A percentile compares a stretch with the other conserved stretches of the same genome.
Conservation (phyloP, 2,113 vertebrate genomes). For the Perca flavescens region DNA sequence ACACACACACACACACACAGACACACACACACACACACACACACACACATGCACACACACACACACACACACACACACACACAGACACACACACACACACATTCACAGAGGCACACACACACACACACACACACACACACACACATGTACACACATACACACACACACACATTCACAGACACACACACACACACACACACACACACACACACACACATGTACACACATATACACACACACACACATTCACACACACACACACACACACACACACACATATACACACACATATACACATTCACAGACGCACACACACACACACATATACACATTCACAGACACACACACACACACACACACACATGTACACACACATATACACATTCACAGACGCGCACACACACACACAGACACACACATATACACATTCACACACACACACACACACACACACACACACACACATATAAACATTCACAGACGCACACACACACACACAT, state of each 20-base stretch:
- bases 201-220: background rate
- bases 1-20: no score
- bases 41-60: constrained; percentile 1
- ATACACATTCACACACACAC: background rate
- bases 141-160: background rate
- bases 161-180: background rate
- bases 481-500: background rate
- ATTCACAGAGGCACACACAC: no score
- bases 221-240: background rate
- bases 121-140: no score
- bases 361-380: background rate
- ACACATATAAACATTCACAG: background rate
- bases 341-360: constrained; percentile 5
- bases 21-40: background rate
- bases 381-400: background rate
- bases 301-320: background rate
- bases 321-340: background rate
- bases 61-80: constrained; percentile 3
- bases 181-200: background rate
- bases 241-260: background rate
- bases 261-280: background rate
- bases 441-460: no score
- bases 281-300: background rate
- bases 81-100: no score
- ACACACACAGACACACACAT: constrained; percentile 6